Base-by-base conservation (phyloP, 1,140 invertebrate genomes). In the Theocolax elegans region DNA sequence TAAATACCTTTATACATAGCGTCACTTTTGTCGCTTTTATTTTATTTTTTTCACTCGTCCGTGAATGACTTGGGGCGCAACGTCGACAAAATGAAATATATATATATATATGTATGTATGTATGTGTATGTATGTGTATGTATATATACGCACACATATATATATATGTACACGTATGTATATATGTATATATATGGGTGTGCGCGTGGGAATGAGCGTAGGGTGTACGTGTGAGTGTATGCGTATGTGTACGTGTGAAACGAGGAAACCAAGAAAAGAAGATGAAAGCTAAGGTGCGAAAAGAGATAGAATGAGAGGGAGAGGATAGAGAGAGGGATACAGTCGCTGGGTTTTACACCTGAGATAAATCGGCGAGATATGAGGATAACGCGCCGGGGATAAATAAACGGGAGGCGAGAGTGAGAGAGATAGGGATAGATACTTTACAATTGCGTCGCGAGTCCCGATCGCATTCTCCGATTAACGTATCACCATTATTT, bases 381-480 rank as follows among this genome's bases (percentile, higher is more conserved):
- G 59, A 46, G 25, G 21, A 31, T 17, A 23, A 53, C 8, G 10
- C 19, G 35, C 6, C 48, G 23, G 38, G 38, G 29, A 17, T 9
- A 51, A 25, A 46, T 49, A 40, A 44, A n/a, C 25, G 17, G 12
- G 21, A 29, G 15, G 40, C 40, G 40, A 1, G n/a, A 58, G 31
- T 29, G 23, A 27, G n/a, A 10, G 23, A 27, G 21, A 40, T 38
- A 56, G 8, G 38, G 35, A 25, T 51, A 40, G 48, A 54, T 54
- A 66, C 63, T 66, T 56, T 58, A 38, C 27, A 58, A 67, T 58
- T 58, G 64, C 40, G 42, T 46, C 40, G 40, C 53, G 40, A 58
- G 40, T 48, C 64, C 53, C 59, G 67, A 67, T 64, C 63, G 49
- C 63, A n/a, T n/a, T n/a, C n/a, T n/a, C n/a, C n/a, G n/a, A n/a